Percentiles rank a stretch among this genome's conserved stretches.
phyloP scores from a whole-genome alignment of 2,888 invertebrate genomes.

The Philereme transversata region DNA sequence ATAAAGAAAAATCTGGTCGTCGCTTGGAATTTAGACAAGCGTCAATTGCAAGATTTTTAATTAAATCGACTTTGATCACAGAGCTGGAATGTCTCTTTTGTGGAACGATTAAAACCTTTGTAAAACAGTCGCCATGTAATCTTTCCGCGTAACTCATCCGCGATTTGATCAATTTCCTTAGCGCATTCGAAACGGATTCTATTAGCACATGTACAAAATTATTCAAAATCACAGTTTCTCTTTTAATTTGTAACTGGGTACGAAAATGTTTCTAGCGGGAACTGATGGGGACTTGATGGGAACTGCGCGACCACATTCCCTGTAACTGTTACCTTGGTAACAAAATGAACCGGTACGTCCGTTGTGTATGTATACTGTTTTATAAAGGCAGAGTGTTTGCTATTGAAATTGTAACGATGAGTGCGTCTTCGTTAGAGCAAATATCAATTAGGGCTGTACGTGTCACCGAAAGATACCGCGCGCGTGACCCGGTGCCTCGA shows the following conservation, averaged over 20 bases:
- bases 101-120: conserved; percentile 72
- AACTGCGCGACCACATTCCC: conserved; percentile 24
- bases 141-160: conserved; percentile 51
- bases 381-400: conserved; percentile 28
- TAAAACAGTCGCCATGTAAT: conserved; percentile 64
- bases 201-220: conserved; percentile 13
- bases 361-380: conserved; percentile 1
- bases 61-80: conserved; percentile 79
- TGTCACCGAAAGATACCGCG: conserved; percentile 55
- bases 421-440: conserved; percentile 64
- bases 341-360: not conserved
- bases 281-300: conserved; percentile 1
- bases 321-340: conserved; percentile 1
- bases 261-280: conserved; percentile 6
- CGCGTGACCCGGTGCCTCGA: conserved; percentile 46
- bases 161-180: conserved; percentile 44
- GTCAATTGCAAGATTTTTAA: conserved; percentile 78
- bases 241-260: conserved; percentile 5
- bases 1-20: conserved; percentile 60
- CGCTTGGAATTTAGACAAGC: conserved; percentile 76
- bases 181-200: conserved; percentile 28
- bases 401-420: conserved; percentile 58
- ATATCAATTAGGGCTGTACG: conserved; percentile 74
- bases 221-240: conserved; percentile 3
- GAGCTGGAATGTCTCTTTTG: conserved; percentile 72